These are phyloP conservation scores for Drosophila kikkawai DNA, from an alignment of 1,140 invertebrate species.

Conservation along the genomic window DNA sequence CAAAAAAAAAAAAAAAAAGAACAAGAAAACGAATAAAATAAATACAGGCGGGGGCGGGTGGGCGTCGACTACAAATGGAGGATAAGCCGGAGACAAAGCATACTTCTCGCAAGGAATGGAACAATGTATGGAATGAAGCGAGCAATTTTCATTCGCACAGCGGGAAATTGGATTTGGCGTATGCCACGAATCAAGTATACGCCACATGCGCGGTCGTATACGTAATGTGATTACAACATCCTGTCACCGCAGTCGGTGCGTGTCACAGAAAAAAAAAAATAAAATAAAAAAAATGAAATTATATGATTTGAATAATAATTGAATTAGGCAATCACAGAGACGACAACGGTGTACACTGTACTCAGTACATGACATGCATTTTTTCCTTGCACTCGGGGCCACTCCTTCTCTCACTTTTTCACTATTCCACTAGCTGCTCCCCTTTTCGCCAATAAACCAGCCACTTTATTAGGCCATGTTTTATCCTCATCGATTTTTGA, in stretches of 20 bases:
- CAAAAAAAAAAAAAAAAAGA: constrained; percentile 32
- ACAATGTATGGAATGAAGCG: constrained; percentile 53
- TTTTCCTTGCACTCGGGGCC: neutral
- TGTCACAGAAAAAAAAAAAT: constrained; percentile 31
- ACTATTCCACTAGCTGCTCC: neutral
- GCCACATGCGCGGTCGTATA: constrained; percentile 45
- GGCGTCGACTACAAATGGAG: constrained; percentile 30
- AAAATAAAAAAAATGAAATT: constrained; percentile 65
- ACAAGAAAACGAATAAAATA: constrained; percentile 54
- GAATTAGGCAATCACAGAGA: constrained; percentile 77
- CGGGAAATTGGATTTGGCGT: constrained; percentile 66
- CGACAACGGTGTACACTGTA: constrained; percentile 10
- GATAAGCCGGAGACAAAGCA: constrained; percentile 51
- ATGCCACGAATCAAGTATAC: constrained; percentile 12
- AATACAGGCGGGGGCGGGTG: constrained; percentile 47
- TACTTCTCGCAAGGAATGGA: constrained; percentile 15
- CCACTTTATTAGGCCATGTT: constrained; percentile 14
- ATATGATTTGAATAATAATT: constrained; percentile 83
- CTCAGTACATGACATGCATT: constrained; percentile 26
- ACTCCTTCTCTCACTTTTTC: neutral
- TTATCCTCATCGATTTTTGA: constrained; percentile 19
- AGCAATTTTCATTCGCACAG: constrained; percentile 68
- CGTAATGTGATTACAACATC: constrained; percentile 76
- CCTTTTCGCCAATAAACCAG: constrained; percentile 1
- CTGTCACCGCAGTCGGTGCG: constrained; percentile 38